Conservation (phyloP, 2,888 invertebrate species). For the Mesochorus sp. region DNA sequence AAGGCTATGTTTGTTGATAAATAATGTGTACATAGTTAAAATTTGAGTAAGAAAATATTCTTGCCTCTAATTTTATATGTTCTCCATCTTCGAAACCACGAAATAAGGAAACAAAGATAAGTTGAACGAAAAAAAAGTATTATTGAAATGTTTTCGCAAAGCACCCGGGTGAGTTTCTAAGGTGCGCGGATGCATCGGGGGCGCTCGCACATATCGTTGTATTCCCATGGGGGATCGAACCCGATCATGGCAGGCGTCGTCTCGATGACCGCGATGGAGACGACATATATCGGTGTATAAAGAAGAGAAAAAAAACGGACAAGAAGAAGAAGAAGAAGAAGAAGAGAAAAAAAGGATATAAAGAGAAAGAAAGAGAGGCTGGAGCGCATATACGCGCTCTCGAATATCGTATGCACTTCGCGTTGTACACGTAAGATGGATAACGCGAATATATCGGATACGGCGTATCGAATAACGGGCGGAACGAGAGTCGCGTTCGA, state of each 20-base stretch:
- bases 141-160: constrained; percentile 41
- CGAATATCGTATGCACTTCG: constrained; percentile 66
- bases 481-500: constrained; percentile 63
- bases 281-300: constrained; percentile 1
- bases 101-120: background rate
- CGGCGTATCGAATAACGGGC: constrained; percentile 63
- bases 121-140: background rate
- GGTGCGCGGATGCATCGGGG: constrained; percentile 28
- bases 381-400: constrained; percentile 45
- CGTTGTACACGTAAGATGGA: constrained; percentile 64
- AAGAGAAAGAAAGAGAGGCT: background rate
- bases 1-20: too few relatives aligned
- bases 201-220: constrained; percentile 31
- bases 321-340: background rate
- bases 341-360: background rate
- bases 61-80: too few relatives aligned
- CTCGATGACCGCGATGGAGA: constrained; percentile 56
- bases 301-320: background rate
- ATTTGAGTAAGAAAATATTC: too few relatives aligned
- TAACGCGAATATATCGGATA: constrained; percentile 66
- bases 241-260: constrained; percentile 50
- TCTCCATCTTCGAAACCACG: too few relatives aligned
- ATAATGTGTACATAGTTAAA: too few relatives aligned
- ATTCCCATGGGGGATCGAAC: constrained; percentile 57
- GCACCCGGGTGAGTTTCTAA: constrained; percentile 1